Base-by-base conservation (phyloP, 1,140 invertebrate genomes). In the Papilio aristodemus region DNA sequence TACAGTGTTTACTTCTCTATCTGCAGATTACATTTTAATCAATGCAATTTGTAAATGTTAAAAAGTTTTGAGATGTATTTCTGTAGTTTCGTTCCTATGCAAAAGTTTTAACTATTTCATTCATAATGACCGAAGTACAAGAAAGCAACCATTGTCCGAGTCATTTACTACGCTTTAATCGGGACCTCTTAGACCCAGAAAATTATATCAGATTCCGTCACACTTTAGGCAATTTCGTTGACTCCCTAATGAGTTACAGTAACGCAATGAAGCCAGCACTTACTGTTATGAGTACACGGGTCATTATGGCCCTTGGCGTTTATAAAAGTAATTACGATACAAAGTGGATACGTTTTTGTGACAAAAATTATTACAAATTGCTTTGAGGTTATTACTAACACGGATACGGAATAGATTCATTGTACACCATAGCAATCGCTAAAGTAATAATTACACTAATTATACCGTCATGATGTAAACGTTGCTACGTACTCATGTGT, bases 131-230 rank as follows among this genome's bases (percentile, higher is more conserved):
- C 13, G 63, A 7, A 25, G 38, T 66, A 46, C 41, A 50, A 25
- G 63, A 19, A 27, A 68, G 46, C 64, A 66, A 68, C 37, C 58
- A 68, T 67, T 68, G 64, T 78, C 72, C 72, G 66, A 73, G 75
- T 78, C 75, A 85, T 85, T 84, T 76, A 83, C 64, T 59, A 81
- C 79, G 81, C 74, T 84, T 78, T 83, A 85, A 85, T 84, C 79
- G 72, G 70, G 76, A 70, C 70, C 80, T 81, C 81, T 84, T 70
- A 74, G 77, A 68, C 66, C 70, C 72, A 71, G 69, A 81, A 83
- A 79, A 86, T 85, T 87, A 90, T 90, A 90, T 90, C 87, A 84
- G 84, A 90, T 90, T 88, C 76, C 79, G 87, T 89, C 87, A 89
- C 86, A 90, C 86, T 87, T 85, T 71, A 63, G 66, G 77, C 80